Percentiles rank a stretch among this genome's conserved stretches.
Evolutionary conservation across 2,113 vertebrate genomes (phyloP).

Genomic region (Neofelis nebulosa): DNA sequence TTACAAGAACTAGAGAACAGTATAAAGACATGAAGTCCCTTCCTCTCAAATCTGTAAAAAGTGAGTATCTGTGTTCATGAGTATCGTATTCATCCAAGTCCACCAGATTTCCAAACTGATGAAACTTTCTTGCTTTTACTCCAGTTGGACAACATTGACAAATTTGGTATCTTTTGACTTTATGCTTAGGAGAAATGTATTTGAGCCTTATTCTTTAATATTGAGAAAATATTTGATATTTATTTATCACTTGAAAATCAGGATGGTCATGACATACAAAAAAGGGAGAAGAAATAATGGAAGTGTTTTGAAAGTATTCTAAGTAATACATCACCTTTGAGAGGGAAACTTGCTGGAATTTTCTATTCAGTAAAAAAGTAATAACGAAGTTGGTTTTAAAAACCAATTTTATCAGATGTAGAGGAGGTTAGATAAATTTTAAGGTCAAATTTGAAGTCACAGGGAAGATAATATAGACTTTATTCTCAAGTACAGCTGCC

Average conservation of each 20-base stretch:
- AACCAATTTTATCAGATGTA: conserved; percentile 58
- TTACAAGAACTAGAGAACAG: conserved; percentile 45
- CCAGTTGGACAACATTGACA: neutral
- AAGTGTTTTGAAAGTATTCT: neutral
- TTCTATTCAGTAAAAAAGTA: conserved; percentile 32
- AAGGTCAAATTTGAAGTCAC: conserved; percentile 74
- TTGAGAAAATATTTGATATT: neutral
- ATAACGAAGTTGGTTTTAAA: conserved; percentile 68
- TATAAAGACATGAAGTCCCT: neutral
- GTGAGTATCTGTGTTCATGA: neutral
- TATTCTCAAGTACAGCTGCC: conserved; percentile 64
- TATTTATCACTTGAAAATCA: conserved; percentile 40
- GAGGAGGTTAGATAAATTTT: conserved; percentile 56
- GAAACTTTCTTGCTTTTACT: neutral
- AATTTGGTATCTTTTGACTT: neutral
- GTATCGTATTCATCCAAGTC: neutral
- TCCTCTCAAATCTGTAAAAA: neutral
- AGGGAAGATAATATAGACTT: conserved; percentile 70
- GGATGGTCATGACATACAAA: neutral
- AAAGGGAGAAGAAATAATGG: neutral
- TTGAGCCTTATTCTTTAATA: neutral
- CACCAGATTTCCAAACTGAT: conserved; percentile 36
- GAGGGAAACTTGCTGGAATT: conserved; percentile 25
- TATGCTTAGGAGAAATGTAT: neutral
- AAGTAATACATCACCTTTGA: conserved; percentile 17